Evolutionary conservation across 2,113 vertebrate genomes (phyloP), one percentile per base, ranked within the genome.

Genomic region (Antidorcas marsupialis): DNA sequence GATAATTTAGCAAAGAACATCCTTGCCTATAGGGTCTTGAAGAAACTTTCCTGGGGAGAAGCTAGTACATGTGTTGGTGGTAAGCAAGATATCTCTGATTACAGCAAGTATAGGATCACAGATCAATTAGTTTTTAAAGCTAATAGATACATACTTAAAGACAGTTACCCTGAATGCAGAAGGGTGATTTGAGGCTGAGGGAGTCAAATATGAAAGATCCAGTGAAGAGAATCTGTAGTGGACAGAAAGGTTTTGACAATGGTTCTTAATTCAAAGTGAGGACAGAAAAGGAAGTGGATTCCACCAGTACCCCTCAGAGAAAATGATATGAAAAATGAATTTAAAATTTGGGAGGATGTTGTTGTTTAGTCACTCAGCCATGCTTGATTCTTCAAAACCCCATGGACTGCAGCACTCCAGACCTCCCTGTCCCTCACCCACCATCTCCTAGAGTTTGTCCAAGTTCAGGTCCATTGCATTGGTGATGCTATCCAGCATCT

Each of bases 291-390:
- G 25, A 93, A 71, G 2, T 55, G 25, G 25, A 83, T 1, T 1
- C 36, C 14, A 91, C 12, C 2, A 60, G 8, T 15, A 50, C 0
- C 2, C 17, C 2, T 53, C 23, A 50, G 14, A 39, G 1, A 5
- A 55, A 85, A 60, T 33, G 4, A 1, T 55, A 55, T 6, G 33
- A 23, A 52, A 96, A 91, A 33, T 1, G 2, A 81, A 45, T 25
- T 43, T 90, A 74, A 95, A 76, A 52, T n/a, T n/a, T 64, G 5
- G 1, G 2, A 13, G 3, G 7, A 43, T n/a, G 27, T n/a, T 90
- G 10, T 39, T 71, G 11, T 74, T 74, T 19, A 39, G n/a, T 71
- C 19, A 71, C 19, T 36, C n/a, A 71, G 67, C 12, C 67, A 74
- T 2, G 0, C 39, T 39, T 23, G 67, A 39, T 21, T 74, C 67